Evolutionary conservation across 2,888 invertebrate genomes (phyloP).

Genomic region (Coelinius sp.): DNA sequence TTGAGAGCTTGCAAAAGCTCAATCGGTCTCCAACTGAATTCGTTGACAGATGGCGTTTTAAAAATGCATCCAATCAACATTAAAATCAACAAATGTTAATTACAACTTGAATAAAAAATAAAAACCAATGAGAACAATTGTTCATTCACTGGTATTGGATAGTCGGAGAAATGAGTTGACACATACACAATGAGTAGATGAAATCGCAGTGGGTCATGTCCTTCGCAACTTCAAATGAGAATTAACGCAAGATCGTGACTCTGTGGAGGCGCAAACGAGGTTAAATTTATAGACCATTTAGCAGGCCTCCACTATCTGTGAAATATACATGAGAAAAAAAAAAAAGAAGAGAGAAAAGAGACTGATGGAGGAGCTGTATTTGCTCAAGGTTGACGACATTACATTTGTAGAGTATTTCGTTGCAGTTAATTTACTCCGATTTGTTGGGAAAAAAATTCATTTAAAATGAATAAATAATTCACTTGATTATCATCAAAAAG

Average conservation of each 20-base stretch:
- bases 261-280: constrained; percentile 38
- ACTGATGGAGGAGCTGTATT: constrained; percentile 21
- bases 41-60: neutral
- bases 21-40: neutral
- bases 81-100: neutral
- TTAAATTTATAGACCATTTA: constrained; percentile 52
- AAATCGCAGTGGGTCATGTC: constrained; percentile 12
- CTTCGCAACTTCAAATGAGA: constrained; percentile 12
- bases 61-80: neutral
- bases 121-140: neutral
- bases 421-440: neutral
- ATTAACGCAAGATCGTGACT: constrained; percentile 33
- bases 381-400: constrained; percentile 41
- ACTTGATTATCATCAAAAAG: neutral
- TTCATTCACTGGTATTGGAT: neutral
- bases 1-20: constrained; percentile 4
- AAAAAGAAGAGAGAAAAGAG: constrained; percentile 30
- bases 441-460: neutral
- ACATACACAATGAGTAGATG: neutral
- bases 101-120: no score
- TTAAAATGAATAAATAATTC: no score
- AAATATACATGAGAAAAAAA: constrained; percentile 39
- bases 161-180: neutral
- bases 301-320: constrained; percentile 46
- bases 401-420: neutral